Percentiles rank a stretch among this genome's conserved stretches.
Evolutionary conservation across 1,140 invertebrate species (phyloP).

Genomic region (Scaptomyza graminum): DNA sequence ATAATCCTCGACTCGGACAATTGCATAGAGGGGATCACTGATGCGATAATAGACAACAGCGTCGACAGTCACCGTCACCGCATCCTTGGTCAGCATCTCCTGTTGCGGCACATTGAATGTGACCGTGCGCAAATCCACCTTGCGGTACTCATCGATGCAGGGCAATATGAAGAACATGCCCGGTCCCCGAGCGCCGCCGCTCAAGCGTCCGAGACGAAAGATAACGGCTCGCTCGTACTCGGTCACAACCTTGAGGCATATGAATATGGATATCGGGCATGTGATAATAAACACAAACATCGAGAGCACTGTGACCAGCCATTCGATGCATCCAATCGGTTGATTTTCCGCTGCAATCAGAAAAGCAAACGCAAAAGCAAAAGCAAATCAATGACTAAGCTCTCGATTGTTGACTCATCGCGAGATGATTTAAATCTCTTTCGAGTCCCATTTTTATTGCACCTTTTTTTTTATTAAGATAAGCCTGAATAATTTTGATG

Average conservation of each 20-base stretch:
- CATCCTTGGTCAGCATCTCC: slow-evolving; percentile 94
- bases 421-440: neutral
- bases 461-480: no score
- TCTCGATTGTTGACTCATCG: neutral
- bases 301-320: slow-evolving; percentile 91
- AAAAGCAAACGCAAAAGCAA: neutral
- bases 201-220: slow-evolving; percentile 92
- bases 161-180: slow-evolving; percentile 95
- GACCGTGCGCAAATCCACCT: slow-evolving; percentile 92
- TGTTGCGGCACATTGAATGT: slow-evolving; percentile 86
- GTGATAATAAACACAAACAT: slow-evolving; percentile 90
- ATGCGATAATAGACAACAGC: slow-evolving; percentile 96
- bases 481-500: no score
- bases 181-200: slow-evolving; percentile 86
- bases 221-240: slow-evolving; percentile 96
- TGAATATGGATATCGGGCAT: slow-evolving; percentile 92
- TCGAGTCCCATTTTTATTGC: no score
- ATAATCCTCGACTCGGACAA: slow-evolving; percentile 91
- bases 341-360: slow-evolving; percentile 84
- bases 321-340: slow-evolving; percentile 88
- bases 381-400: slow-evolving; percentile 2
- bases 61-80: slow-evolving; percentile 95
- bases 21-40: slow-evolving; percentile 90
- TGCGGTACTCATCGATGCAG: slow-evolving; percentile 94
- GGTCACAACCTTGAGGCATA: slow-evolving; percentile 89